Evolutionary conservation across 2,797 vertebrate genomes (phyloP), one percentile per base, ranked within the genome.

Genomic region (Sandelia bainsii): DNA sequence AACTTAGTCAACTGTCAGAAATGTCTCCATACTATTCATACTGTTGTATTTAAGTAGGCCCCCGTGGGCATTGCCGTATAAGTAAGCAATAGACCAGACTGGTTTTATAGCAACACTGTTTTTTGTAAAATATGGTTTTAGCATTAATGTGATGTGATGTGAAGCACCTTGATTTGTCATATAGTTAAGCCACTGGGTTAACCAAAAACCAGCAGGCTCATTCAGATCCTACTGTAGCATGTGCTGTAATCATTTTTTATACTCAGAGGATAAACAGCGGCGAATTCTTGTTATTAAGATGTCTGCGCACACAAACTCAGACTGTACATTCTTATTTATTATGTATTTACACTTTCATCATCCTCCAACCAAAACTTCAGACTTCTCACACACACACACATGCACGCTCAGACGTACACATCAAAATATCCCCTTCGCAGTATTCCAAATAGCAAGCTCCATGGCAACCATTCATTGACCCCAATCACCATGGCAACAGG

Each of bases 401-500:
- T 54, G 22, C 11, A 20, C 60, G 52, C 46, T 45, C 6, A 53
- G 62, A 69, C 44, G 71, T 22, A 51, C 75, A 69, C 39, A 54
- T 57, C 50, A 80, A 83, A 82, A 83, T 75, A 82, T 72, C 78
- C 74, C 58, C 82, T 80, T 88, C 64, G 64, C 80, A 75, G 85
- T 89, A 89, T 90, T 84, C 72, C 80, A 90, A 92, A 86, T 76
- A 87, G 81, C 29, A 2, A 81, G 84, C 85, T 82, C 89, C 89
- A 92, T 90, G 73, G 91, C 90, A 93, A 92, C 91, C 86, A 84
- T 83, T 91, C 89, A 91, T 81, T 91, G 89, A 91, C 86, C 89
- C 79, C 71, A 77, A 87, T 93, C 85, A 80, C 92, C 84, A 93
- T 90, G 86, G 91, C 76, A 93, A 93, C 92, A 86, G 81, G 84